Conservation (phyloP, 2,113 vertebrate species). For the Cyphomyrus plagiostoma region DNA sequence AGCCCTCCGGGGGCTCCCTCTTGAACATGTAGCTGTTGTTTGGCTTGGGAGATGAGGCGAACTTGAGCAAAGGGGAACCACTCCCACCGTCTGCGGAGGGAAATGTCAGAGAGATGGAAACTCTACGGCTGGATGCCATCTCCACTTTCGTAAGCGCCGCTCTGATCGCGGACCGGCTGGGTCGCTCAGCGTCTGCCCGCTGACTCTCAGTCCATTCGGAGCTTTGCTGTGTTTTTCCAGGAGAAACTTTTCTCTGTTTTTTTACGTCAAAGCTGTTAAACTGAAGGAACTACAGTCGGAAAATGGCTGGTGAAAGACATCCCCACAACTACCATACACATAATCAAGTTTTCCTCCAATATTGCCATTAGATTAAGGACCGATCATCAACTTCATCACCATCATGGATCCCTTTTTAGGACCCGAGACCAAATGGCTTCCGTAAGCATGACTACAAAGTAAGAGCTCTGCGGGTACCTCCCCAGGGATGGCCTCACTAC, state of each 20-base stretch:
- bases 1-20: conserved; percentile 95
- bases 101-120: conserved; percentile 15
- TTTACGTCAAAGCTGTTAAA: neutral
- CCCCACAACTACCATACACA: neutral
- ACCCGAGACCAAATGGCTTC: neutral
- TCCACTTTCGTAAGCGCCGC: neutral
- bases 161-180: too few species aligned
- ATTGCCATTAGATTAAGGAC: too few species aligned
- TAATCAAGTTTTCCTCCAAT: neutral
- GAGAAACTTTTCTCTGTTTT: neutral
- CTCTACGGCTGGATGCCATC: neutral
- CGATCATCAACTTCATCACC: neutral
- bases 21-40: conserved; percentile 99
- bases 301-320: neutral
- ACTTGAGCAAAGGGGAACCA: conserved; percentile 93
- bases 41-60: conserved; percentile 94
- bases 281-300: neutral
- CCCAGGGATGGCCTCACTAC: conserved; percentile 47
- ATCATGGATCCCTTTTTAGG: neutral
- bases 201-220: neutral
- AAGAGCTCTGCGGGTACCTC: neutral
- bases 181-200: neutral
- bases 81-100: conserved; percentile 80
- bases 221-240: neutral
- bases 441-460: neutral